phyloP scores from a whole-genome alignment of 35 echinoderm and acorn worm species.

The Heliocidaris tuberculata region DNA sequence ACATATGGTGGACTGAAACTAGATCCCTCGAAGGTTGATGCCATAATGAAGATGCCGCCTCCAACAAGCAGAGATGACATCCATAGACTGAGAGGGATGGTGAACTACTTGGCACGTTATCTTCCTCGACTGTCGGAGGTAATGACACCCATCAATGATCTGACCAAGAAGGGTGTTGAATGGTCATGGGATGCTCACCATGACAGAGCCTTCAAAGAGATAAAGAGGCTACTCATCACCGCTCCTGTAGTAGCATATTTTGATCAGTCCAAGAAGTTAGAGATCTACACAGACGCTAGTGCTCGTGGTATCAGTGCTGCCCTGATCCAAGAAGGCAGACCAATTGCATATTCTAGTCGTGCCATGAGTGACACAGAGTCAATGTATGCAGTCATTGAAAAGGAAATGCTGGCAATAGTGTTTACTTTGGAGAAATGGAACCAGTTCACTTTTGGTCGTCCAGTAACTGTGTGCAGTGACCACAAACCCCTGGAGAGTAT shows the following conservation, averaged over 20 bases:
- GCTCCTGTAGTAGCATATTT: neutral
- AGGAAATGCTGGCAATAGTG: conserved; percentile 57
- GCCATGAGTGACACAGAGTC: conserved; percentile 60
- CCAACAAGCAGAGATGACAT: no score
- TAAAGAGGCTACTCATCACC: conserved; percentile 56
- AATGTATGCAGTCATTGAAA: conserved; percentile 55
- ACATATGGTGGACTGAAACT: no score
- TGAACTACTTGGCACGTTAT: no score
- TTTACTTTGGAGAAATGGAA: conserved; percentile 25
- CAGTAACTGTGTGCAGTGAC: neutral
- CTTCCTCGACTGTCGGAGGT: no score
- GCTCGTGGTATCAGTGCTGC: conserved; percentile 49
- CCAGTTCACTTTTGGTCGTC: conserved; percentile 44
- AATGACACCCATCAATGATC: neutral
- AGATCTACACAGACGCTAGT: neutral
- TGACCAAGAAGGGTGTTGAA: conserved; percentile 28
- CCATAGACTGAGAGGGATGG: no score
- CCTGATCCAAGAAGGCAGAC: conserved; percentile 55
- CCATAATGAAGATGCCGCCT: no score
- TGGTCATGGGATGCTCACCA: conserved; percentile 52
- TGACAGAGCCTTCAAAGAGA: neutral
- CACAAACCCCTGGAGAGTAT: conserved; percentile 32
- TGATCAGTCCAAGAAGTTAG: no score
- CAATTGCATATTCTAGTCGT: conserved; percentile 51
- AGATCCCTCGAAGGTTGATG: no score